Percentiles rank a stretch among this genome's conserved stretches.
phyloP scores from a whole-genome alignment of 1,140 invertebrate species.

The Muscidifurax raptorellus region DNA sequence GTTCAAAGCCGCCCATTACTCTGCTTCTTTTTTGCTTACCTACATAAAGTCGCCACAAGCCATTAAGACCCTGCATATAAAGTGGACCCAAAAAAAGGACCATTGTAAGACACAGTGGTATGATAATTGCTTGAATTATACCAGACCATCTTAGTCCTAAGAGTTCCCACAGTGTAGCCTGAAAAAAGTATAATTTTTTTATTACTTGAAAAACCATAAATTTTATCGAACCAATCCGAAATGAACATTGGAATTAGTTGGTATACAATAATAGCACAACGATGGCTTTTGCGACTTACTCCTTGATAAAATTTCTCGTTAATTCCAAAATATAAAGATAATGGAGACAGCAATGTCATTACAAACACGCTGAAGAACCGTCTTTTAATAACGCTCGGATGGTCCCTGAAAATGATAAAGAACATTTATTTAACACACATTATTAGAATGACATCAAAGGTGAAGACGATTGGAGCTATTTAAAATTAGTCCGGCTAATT shows the following conservation, averaged over 20 bases:
- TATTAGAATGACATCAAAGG: neutral
- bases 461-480: slow-evolving; percentile 23
- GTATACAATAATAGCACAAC: neutral
- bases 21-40: slow-evolving; percentile 73
- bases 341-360: slow-evolving; percentile 86
- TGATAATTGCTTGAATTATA: slow-evolving; percentile 82
- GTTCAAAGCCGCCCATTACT: neutral
- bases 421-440: neutral
- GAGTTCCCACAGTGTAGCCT: slow-evolving; percentile 82
- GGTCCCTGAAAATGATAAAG: slow-evolving; percentile 81
- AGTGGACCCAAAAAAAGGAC: slow-evolving; percentile 91
- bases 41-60: slow-evolving; percentile 81
- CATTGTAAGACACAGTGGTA: slow-evolving; percentile 89
- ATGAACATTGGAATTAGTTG: neutral
- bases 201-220: neutral
- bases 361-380: slow-evolving; percentile 90
- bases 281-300: slow-evolving; percentile 65
- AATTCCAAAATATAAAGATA: slow-evolving; percentile 84
- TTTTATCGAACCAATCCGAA: slow-evolving; percentile 32
- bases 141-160: slow-evolving; percentile 86
- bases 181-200: slow-evolving; percentile 46
- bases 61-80: slow-evolving; percentile 82
- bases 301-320: slow-evolving; percentile 78
- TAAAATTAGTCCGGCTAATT: slow-evolving; percentile 24
- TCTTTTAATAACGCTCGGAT: slow-evolving; percentile 91